Evolutionary conservation across 2,113 vertebrate species (phyloP), one percentile per base, ranked within the genome.

Genomic region (Leptosomus discolor): DNA sequence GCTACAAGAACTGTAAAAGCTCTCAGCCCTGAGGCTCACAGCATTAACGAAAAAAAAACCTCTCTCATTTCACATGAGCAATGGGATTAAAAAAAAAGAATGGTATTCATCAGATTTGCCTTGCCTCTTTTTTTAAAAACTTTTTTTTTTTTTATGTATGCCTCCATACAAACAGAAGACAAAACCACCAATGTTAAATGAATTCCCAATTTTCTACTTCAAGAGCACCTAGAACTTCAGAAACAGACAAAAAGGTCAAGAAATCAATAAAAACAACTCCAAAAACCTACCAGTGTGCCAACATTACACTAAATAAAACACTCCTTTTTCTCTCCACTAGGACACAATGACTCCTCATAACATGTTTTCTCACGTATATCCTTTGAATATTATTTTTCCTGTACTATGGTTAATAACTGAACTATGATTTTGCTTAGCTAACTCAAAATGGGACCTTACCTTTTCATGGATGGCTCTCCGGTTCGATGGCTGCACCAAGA

Each of bases 401-500:
- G 20, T 21, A 19, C 4, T 22, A 6, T 4, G 11, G 36, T 41
- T 81, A 89, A 86, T 11, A 85, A n/a, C 11, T 11, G 24, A 75
- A 11, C 51, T 16, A n/a, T 10, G 5, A 10, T 20, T 90, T 69
- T 83, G 23, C 34, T 63, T 43, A 37, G 23, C 32, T 53, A 51
- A 46, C 26, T 65, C 51, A 27, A 27, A 74, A 54, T 3, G 32
- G 46, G 43, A 43, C 75, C 80, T 98, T 57, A 99, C 99, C 98
- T 99, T 99, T 92, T 99, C 99, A 7, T 99, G 99, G 92, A 99
- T 99, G 84, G 99, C 99, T 93, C 99, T 98, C 75, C 99, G 98
- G 92, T 99, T 99, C 46, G 99, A 99, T 0, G 99, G 99, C 67
- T 99, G 99, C 36, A 99, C 99, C 85, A 99, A 97, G 78, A 99